Conservation (phyloP, 2,797 vertebrate genomes). For the Poeciliopsis infans region DNA sequence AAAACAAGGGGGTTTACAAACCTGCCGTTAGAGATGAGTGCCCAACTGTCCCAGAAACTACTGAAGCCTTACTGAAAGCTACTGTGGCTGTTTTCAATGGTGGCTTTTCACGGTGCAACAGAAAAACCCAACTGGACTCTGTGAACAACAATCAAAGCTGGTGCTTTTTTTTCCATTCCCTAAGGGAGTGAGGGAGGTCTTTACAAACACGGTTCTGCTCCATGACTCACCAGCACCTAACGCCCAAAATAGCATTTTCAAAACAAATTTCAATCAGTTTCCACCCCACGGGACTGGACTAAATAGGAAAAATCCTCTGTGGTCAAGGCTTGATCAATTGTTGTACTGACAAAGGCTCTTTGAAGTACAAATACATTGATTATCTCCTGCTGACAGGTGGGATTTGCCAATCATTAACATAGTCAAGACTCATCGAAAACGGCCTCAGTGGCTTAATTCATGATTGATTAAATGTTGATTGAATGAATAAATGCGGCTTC, state of each 20-base stretch:
- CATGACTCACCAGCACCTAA: slow-evolving; percentile 57
- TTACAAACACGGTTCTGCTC: slow-evolving; percentile 58
- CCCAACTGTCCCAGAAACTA: slow-evolving; percentile 73
- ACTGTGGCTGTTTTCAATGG: slow-evolving; percentile 58
- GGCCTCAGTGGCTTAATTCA: slow-evolving; percentile 12
- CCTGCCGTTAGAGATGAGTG: slow-evolving; percentile 64
- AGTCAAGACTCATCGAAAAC: slow-evolving; percentile 35
- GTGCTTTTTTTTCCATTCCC: slow-evolving; percentile 58
- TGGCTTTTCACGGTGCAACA: slow-evolving; percentile 53
- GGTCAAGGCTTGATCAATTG: slow-evolving; percentile 11
- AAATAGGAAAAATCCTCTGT: slow-evolving; percentile 33
- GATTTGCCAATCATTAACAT: slow-evolving; percentile 45
- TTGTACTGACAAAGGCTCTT: slow-evolving; percentile 25
- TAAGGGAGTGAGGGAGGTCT: slow-evolving; percentile 45
- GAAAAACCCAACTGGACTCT: slow-evolving; percentile 36
- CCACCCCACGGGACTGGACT: slow-evolving; percentile 7
- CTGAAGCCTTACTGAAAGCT: slow-evolving; percentile 66
- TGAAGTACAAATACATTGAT: slow-evolving; percentile 51
- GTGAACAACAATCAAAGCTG: slow-evolving; percentile 35
- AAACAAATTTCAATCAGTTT: slow-evolving; percentile 55
- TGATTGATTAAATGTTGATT: slow-evolving; percentile 43
- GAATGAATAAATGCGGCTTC: slow-evolving; percentile 19
- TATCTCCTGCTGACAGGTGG: slow-evolving; percentile 48
- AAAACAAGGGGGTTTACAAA: slow-evolving; percentile 68
- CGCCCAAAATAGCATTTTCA: slow-evolving; percentile 62